phyloP scores from a whole-genome alignment of 2,888 invertebrate genomes.

The Troides helena region DNA sequence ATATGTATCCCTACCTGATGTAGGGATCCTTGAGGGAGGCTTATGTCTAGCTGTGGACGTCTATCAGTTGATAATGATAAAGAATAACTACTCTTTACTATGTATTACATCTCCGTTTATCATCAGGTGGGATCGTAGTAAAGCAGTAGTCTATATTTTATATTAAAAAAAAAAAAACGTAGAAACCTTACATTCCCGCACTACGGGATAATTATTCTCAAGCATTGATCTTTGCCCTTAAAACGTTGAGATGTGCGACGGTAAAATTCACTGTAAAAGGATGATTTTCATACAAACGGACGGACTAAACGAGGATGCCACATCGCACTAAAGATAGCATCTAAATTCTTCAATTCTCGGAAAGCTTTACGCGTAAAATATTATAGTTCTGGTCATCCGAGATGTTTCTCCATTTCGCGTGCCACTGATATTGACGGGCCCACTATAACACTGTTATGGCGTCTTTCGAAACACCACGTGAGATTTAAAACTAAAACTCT shows the following conservation, averaged over 20 bases:
- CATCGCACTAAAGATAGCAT: constrained; percentile 24
- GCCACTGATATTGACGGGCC: not conserved
- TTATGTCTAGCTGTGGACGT: no score
- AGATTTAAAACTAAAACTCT: no score
- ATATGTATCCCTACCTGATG: no score
- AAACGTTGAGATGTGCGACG: constrained; percentile 6
- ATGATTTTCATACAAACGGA: constrained; percentile 8
- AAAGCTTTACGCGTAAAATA: constrained; percentile 14
- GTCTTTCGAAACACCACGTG: not conserved
- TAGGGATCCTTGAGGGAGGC: no score
- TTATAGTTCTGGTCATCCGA: constrained; percentile 9
- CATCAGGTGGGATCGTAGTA: no score
- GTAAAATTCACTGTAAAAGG: constrained; percentile 19
- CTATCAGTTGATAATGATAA: no score
- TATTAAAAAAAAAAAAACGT: no score
- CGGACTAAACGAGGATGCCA: constrained; percentile 25
- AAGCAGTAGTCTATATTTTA: no score
- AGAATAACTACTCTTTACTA: no score
- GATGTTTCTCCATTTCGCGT: constrained; percentile 1
- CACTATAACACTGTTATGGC: not conserved
- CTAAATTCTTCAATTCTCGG: constrained; percentile 19
- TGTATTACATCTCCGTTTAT: no score
- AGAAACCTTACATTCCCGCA: not conserved
- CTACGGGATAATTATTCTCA: constrained; percentile 18
- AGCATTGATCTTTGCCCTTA: constrained; percentile 26